A percentile compares a stretch with the other conserved stretches of the same genome.
Evolutionary conservation across 2,797 vertebrate species (phyloP).

Genomic region (Liparis tanakae): DNA sequence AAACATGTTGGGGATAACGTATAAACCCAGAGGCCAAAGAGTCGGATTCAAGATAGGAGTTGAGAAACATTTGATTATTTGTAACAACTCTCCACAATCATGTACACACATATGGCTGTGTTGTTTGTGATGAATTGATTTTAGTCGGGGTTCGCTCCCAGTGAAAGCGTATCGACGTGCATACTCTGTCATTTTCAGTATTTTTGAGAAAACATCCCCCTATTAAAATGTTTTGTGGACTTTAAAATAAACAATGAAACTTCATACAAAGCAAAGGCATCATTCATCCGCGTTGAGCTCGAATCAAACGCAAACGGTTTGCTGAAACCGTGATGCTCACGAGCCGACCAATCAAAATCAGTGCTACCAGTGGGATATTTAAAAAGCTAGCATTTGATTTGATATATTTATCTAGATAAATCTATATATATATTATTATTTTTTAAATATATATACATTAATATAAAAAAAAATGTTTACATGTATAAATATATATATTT

Average conservation of each 20-base stretch:
- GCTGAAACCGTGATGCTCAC: background rate
- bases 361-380: background rate
- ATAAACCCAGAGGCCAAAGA: slow-evolving; percentile 58
- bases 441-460: too few relatives aligned
- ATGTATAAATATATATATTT: too few relatives aligned
- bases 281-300: background rate
- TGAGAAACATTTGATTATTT: slow-evolving; percentile 23
- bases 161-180: slow-evolving; percentile 47
- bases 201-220: slow-evolving; percentile 46
- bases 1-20: slow-evolving; percentile 10
- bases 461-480: background rate
- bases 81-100: slow-evolving; percentile 12
- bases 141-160: slow-evolving; percentile 36
- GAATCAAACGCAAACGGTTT: slow-evolving; percentile 7
- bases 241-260: slow-evolving; percentile 52
- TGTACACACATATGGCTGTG: slow-evolving; percentile 39
- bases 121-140: slow-evolving; percentile 56
- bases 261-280: slow-evolving; percentile 24
- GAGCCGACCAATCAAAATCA: background rate
- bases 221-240: slow-evolving; percentile 52
- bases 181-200: slow-evolving; percentile 53
- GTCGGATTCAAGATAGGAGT: slow-evolving; percentile 26
- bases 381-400: slow-evolving; percentile 10
- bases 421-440: too few relatives aligned
- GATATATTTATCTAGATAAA: too few relatives aligned